A percentile compares a stretch with the other conserved stretches of the same genome.
phyloP scores from a whole-genome alignment of 2,888 invertebrate species.

The Saturnia japonica region DNA sequence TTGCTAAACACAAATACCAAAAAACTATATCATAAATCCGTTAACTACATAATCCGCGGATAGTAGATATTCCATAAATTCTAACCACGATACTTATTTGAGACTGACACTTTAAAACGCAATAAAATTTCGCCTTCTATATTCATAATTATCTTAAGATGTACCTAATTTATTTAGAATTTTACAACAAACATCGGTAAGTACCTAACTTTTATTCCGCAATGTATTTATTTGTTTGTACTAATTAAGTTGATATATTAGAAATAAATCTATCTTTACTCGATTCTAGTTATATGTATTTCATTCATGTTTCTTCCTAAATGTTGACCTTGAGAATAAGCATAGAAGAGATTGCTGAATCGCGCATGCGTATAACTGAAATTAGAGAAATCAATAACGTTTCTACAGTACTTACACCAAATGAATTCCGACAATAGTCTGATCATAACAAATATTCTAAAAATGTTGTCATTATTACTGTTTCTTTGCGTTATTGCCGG shows the following conservation, averaged over 20 bases:
- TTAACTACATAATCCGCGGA: constrained; percentile 8
- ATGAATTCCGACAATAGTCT: constrained; percentile 46
- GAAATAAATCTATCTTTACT: constrained; percentile 60
- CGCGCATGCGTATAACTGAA: constrained; percentile 64
- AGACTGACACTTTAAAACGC: constrained; percentile 72
- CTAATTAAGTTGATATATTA: constrained; percentile 47
- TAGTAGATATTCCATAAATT: constrained; percentile 54
- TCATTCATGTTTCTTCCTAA: constrained; percentile 43
- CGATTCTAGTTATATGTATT: constrained; percentile 41
- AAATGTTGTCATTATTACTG: constrained; percentile 61
- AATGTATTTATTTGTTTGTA: constrained; percentile 33
- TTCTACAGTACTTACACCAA: constrained; percentile 48
- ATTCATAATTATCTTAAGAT: constrained; percentile 59
- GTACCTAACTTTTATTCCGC: background rate
- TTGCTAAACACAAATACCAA: background rate
- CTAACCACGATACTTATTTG: constrained; percentile 66
- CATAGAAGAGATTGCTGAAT: constrained; percentile 40
- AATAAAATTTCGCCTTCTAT: constrained; percentile 73
- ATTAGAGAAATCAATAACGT: constrained; percentile 62
- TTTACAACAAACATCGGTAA: background rate
- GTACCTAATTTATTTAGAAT: constrained; percentile 31
- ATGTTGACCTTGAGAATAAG: constrained; percentile 56
- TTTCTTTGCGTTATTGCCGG: constrained; percentile 48
- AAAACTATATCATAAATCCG: background rate
- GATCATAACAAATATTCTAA: constrained; percentile 57